A percentile compares a stretch with the other conserved stretches of the same genome.
These are phyloP conservation scores for Helobdella robusta DNA, from an alignment of 2,888 invertebrate genomes.

Conservation along the genomic window DNA sequence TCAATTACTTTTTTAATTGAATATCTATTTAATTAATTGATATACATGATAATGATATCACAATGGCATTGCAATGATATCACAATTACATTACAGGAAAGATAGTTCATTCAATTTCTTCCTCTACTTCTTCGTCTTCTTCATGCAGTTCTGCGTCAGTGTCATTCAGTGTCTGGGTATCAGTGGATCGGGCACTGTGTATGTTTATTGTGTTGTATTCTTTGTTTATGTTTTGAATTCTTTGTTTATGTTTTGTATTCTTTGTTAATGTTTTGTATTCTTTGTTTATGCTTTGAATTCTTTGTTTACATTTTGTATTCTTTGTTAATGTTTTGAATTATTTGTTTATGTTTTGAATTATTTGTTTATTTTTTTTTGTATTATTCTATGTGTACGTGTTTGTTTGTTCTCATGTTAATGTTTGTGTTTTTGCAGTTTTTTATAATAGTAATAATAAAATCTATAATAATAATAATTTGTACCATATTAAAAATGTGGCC, in stretches of 20 bases:
- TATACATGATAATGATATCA: neutral
- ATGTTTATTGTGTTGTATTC: constrained; percentile 47
- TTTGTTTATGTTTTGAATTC: neutral
- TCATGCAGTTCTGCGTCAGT: constrained; percentile 61
- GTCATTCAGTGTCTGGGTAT: constrained; percentile 80
- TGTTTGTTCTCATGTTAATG: neutral
- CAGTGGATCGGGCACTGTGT: constrained; percentile 75
- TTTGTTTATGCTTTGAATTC: neutral
- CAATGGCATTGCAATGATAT: constrained; percentile 3
- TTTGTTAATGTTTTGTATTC: too few relatives aligned
- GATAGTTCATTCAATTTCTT: constrained; percentile 99
- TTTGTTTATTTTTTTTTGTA: too few relatives aligned
- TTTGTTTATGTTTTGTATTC: neutral
- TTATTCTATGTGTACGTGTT: too few relatives aligned
- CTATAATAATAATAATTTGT: neutral
- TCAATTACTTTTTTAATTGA: neutral
- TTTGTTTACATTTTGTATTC: neutral
- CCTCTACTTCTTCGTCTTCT: constrained; percentile 97
- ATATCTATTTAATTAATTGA: neutral
- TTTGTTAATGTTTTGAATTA: neutral
- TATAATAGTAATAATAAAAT: neutral
- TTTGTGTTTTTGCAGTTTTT: neutral
- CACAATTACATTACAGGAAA: constrained; percentile 57
- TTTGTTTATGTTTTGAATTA: too few relatives aligned
- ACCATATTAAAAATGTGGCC: too few relatives aligned